Percentiles rank a stretch among this genome's conserved stretches.
Evolutionary conservation across 2,797 vertebrate genomes (phyloP).

Genomic region (Nyctalus aviator): DNA sequence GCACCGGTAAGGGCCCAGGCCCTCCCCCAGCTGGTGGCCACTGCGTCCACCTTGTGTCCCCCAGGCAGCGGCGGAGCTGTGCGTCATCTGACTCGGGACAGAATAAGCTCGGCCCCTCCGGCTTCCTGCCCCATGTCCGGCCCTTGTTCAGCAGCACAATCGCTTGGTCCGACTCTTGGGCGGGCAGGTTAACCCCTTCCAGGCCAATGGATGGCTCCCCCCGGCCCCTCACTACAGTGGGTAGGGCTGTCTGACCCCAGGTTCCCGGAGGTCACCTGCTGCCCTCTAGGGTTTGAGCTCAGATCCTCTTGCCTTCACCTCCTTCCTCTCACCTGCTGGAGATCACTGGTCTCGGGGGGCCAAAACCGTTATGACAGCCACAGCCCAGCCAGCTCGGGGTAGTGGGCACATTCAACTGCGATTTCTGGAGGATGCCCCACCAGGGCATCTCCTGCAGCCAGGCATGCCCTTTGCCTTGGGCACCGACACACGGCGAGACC

Average conservation of each 20-base stretch:
- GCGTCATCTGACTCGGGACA: constrained; percentile 76
- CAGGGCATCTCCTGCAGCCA: rapidly evolving
- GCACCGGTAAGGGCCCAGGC: rapidly evolving
- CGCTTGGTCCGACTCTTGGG: not conserved
- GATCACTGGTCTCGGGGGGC: not conserved
- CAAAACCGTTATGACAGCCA: not conserved
- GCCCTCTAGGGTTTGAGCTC: not conserved
- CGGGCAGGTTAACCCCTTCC: constrained; percentile 71
- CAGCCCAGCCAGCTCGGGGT: not conserved
- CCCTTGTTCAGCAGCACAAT: constrained; percentile 82
- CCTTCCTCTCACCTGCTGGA: not conserved
- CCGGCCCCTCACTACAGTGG: not conserved
- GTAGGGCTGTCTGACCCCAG: not conserved
- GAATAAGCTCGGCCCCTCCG: constrained; percentile 73
- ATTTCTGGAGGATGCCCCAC: not conserved
- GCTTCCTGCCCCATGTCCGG: constrained; percentile 85
- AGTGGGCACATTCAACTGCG: not conserved
- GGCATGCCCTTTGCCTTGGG: not conserved
- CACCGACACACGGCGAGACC: not conserved
- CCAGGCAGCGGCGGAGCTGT: constrained; percentile 6
- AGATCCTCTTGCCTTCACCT: not conserved
- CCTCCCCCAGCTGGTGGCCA: not conserved
- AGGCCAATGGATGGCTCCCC: not conserved
- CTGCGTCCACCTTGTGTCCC: not conserved
- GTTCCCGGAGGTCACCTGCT: not conserved